Evolutionary conservation across 2,888 invertebrate species (phyloP).

Genomic region (Timema podura): DNA sequence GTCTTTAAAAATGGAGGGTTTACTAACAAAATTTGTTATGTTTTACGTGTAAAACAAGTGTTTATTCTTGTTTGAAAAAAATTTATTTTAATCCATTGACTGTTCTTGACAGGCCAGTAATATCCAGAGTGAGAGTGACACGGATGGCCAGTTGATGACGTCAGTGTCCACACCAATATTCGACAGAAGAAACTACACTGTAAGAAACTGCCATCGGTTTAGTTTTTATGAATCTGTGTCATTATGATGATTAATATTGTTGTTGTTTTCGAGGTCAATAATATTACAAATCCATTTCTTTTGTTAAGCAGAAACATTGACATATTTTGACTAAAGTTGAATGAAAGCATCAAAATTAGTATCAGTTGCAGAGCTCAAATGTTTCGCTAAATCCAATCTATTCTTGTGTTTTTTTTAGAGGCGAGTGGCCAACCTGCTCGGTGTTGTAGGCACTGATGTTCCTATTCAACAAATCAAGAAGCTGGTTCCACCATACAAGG

Average conservation of each 20-base stretch:
- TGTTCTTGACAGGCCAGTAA: conserved; percentile 51
- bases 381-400: too few relatives aligned
- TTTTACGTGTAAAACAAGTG: too few relatives aligned
- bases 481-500: conserved; percentile 91
- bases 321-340: too few relatives aligned
- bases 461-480: conserved; percentile 93
- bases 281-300: not conserved
- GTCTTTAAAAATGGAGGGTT: too few relatives aligned
- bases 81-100: too few relatives aligned
- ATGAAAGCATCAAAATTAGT: too few relatives aligned
- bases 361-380: too few relatives aligned
- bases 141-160: conserved; percentile 79
- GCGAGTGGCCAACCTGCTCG: conserved; percentile 86
- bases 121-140: conserved; percentile 52
- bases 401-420: conserved; percentile 52
- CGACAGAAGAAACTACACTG: conserved; percentile 86
- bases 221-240: not conserved
- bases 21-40: too few relatives aligned
- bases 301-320: too few relatives aligned
- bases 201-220: conserved; percentile 42
- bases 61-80: too few relatives aligned
- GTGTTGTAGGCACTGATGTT: conserved; percentile 96
- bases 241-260: not conserved
- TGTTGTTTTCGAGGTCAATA: not conserved
- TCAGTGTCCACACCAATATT: conserved; percentile 93